phyloP scores from a whole-genome alignment of 2,888 invertebrate genomes.

The Sesia apiformis region DNA sequence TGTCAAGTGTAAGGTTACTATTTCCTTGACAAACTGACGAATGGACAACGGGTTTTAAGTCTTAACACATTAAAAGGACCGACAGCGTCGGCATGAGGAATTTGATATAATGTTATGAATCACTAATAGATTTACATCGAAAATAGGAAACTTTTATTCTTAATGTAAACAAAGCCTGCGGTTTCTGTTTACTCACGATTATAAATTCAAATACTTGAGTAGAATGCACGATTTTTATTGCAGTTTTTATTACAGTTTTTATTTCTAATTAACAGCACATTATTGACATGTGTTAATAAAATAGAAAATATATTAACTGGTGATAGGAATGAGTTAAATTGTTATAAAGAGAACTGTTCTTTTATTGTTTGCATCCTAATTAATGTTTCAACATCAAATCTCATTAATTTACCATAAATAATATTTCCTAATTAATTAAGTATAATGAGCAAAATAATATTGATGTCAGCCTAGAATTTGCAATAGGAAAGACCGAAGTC shows the following conservation, averaged over 20 bases:
- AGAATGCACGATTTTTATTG: too few species aligned
- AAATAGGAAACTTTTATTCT: background rate
- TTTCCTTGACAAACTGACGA: conserved; percentile 24
- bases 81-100: background rate
- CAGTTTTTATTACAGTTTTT: too few species aligned
- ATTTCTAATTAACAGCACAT: too few species aligned
- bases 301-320: too few species aligned
- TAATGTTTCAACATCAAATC: too few species aligned
- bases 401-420: too few species aligned
- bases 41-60: conserved; percentile 7
- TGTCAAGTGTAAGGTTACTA: conserved; percentile 14
- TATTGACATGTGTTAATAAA: too few species aligned
- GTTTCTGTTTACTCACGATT: too few species aligned
- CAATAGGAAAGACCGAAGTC: background rate
- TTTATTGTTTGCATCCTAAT: too few species aligned
- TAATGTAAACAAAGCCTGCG: background rate
- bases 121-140: background rate
- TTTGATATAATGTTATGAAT: background rate
- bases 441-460: background rate
- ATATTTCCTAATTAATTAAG: background rate
- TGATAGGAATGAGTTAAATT: too few species aligned
- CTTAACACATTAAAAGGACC: conserved; percentile 9
- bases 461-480: background rate
- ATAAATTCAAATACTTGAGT: too few species aligned
- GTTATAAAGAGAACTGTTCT: too few species aligned